Evolutionary conservation across 2,888 invertebrate species (phyloP).

Genomic region (Timandra comae): DNA sequence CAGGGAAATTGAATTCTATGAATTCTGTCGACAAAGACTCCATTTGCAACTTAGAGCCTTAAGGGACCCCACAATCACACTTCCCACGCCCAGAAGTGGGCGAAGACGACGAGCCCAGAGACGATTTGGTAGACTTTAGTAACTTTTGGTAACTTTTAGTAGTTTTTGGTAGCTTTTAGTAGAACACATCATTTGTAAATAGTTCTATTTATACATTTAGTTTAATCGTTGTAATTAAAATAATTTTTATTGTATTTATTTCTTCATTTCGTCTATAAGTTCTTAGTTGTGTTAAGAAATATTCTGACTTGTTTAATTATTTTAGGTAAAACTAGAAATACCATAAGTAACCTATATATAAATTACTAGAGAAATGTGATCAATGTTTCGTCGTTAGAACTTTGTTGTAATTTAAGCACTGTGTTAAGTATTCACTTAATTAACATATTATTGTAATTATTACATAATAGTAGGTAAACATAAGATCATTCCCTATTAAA

Average conservation of each 20-base stretch:
- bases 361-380: no score
- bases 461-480: no score
- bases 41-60: slow-evolving; percentile 87
- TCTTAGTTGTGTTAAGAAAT: no score
- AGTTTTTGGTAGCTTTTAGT: no score
- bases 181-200: slow-evolving; percentile 8
- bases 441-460: no score
- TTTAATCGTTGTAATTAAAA: no score
- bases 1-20: slow-evolving; percentile 92
- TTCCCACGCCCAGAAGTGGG: slow-evolving; percentile 35
- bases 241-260: no score
- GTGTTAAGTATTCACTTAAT: slow-evolving; percentile 8
- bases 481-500: no score
- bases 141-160: slow-evolving; percentile 12
- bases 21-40: slow-evolving; percentile 90
- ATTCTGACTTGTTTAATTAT: no score
- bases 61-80: slow-evolving; percentile 64
- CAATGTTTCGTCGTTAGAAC: not conserved
- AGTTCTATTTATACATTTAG: slow-evolving; percentile 3
- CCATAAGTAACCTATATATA: no score
- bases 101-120: slow-evolving; percentile 34
- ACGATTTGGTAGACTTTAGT: slow-evolving; percentile 25
- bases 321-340: no score
- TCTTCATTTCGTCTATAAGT: no score
- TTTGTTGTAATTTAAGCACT: not conserved